These are phyloP conservation scores for Tautogolabrus adspersus DNA, from an alignment of 2,113 vertebrate species.

Conservation along the genomic window DNA sequence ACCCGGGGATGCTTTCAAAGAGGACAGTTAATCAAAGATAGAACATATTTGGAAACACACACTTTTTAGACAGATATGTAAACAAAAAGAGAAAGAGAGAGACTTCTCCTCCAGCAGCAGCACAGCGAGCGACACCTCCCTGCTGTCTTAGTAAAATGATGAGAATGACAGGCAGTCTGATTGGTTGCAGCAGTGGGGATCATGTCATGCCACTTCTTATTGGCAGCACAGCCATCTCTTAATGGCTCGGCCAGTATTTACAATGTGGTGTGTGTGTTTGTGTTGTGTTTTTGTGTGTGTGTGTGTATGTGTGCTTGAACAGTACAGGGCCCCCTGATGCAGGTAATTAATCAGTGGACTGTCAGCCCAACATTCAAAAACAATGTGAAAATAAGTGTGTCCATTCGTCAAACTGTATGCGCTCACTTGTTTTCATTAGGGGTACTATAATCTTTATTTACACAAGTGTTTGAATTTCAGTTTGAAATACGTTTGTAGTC, in stretches of 20 bases:
- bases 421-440: conserved; percentile 29
- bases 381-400: conserved; percentile 21
- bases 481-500: too few relatives aligned
- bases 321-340: conserved; percentile 39
- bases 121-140: conserved; percentile 31
- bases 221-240: conserved; percentile 74
- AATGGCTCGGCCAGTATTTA: conserved; percentile 74
- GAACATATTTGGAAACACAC: conserved; percentile 29
- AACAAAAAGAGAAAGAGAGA: conserved; percentile 35
- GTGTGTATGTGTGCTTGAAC: conserved; percentile 22
- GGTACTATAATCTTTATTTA: conserved; percentile 24
- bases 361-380: conserved; percentile 39
- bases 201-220: conserved; percentile 80
- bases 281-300: conserved; percentile 24
- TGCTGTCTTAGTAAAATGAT: conserved; percentile 43
- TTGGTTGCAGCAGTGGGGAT: conserved; percentile 79
- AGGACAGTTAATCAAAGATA: not conserved
- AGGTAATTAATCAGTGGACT: conserved; percentile 80
- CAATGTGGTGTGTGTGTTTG: conserved; percentile 48
- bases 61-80: conserved; percentile 30
- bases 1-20: conserved; percentile 1
- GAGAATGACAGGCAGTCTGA: conserved; percentile 79
- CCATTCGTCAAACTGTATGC: conserved; percentile 7
- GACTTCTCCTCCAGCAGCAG: conserved; percentile 9
- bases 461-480: too few relatives aligned